Evolutionary conservation across 2,113 vertebrate species (phyloP), one percentile per base, ranked within the genome.

Genomic region (Oreochromis aureus): DNA sequence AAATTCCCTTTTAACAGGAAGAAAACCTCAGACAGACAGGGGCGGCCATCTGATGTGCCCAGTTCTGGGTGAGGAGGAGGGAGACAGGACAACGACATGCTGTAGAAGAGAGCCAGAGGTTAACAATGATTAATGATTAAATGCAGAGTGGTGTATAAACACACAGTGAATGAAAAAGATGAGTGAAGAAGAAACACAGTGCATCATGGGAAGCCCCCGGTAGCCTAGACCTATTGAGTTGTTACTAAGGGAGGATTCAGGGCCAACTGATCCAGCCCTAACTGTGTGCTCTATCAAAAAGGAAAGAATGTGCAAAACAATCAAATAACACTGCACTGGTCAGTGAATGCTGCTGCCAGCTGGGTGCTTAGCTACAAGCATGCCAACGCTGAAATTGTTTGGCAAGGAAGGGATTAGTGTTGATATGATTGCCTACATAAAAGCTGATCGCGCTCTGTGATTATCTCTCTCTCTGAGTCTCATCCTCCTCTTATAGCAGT

Each of bases 401-500:
- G 79, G 81, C 90, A 86, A 69, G 55, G 54, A 76, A 22, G 48
- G 59, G 84, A 90, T 91, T 85, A 87, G 51, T 87, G 82, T 80
- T 53, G 87, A 84, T 92, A 55, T 92, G 89, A 93, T 92, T 90
- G 83, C 73, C 84, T 58, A 83, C 82, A 90, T 91, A 89, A 93
- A 86, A 84, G 71, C 66, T 87, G 82, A 91, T 89, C 8, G 27
- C 48, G 79, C 55, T 36, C 44, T 86, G 84, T 89, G 91, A 92
- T 89, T 80, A 89, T 91, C 87, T 87, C 59, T 87, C 59, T n/a
- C 24, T 84, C 36, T 10, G 86, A 58, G 79, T 89, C 80, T 88
- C 84, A 87, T 86, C 80, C 41, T 87, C 41, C 19, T 88, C 39
- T 53, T 56, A 56, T 46, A 89, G 81, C 81, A 34, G 86, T 55